Conservation (phyloP, 2,888 invertebrate genomes). For the Pollenia amentaria region DNA sequence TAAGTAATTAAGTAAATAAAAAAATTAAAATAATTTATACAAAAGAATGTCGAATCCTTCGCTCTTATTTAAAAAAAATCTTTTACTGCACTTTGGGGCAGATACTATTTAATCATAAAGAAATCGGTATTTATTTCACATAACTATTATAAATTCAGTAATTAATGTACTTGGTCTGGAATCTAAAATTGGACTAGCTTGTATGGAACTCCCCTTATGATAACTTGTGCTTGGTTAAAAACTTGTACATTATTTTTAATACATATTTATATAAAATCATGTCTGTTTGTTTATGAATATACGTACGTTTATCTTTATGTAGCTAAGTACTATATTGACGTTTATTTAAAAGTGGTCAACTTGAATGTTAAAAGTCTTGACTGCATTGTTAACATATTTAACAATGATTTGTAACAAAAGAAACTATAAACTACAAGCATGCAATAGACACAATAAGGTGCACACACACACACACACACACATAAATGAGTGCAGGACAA, state of each 20-base stretch:
- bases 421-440: conserved; percentile 56
- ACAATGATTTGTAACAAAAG: conserved; percentile 69
- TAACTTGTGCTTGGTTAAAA: neutral
- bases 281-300: neutral
- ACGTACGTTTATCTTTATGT: neutral
- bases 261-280: neutral
- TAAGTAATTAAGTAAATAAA: too few relatives aligned
- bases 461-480: conserved; percentile 9
- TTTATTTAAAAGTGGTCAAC: conserved; percentile 72
- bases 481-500: neutral
- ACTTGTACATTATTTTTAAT: neutral
- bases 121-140: too few relatives aligned
- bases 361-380: conserved; percentile 72
- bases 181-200: too few relatives aligned
- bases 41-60: too few relatives aligned
- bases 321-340: conserved; percentile 42
- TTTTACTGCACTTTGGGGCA: too few relatives aligned
- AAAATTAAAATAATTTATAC: too few relatives aligned
- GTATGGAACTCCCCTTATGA: too few relatives aligned
- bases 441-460: conserved; percentile 37
- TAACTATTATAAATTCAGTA: too few relatives aligned
- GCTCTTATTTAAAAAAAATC: too few relatives aligned
- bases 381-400: conserved; percentile 67
- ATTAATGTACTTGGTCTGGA: too few relatives aligned
- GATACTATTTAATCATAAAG: too few relatives aligned